Base-by-base conservation (phyloP, 2,888 invertebrate species). In the Trilocha varians region DNA sequence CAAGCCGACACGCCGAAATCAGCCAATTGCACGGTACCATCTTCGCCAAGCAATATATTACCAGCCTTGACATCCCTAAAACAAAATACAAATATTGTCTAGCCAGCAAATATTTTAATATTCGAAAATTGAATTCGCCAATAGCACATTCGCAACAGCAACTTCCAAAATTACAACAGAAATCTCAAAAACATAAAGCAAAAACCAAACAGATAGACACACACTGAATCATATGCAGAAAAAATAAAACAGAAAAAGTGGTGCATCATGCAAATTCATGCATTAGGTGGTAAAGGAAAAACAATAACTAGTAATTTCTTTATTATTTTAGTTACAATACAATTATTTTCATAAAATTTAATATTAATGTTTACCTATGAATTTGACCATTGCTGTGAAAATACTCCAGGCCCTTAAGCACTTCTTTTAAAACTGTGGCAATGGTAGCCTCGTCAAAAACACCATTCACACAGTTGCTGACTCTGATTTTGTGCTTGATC, bases 1-100 rank as follows among this genome's bases (percentile, higher is more conserved):
- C 97, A 98, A 1, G 98, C 97, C 50, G 97, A 97, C 0, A 99
- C 99, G 44, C 99, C 99, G 71, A 99, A 99, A 84, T 99, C 99
- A 11, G 98, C 99, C 53, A 99, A 97, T 85, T 98, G 98, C 39
- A 99, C 97, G 0, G 95, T 94, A 36, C 97, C 99, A 84, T 99
- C 98, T 69, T 97, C 96, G 17, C 98, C 98, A 45, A 99, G 87
- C 43, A 99, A 87, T 67, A 99, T 98, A 79, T 99, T 99, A 41
- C 99, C 99, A 45, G 99, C 99, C 85, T 98, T 98, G 60, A 98
- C 94, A 78, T 98, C 98, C 78, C 97, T 93, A 80, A 47, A 78
- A 63, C 46, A 45, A 45, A 18, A 38, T 17, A 16, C 34, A 38
- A 38, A 38, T 4, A 15, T 38, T 16, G 36, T 43, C 15, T 44